phyloP scores from a whole-genome alignment of 1,140 invertebrate genomes.

The Solen grandis region DNA sequence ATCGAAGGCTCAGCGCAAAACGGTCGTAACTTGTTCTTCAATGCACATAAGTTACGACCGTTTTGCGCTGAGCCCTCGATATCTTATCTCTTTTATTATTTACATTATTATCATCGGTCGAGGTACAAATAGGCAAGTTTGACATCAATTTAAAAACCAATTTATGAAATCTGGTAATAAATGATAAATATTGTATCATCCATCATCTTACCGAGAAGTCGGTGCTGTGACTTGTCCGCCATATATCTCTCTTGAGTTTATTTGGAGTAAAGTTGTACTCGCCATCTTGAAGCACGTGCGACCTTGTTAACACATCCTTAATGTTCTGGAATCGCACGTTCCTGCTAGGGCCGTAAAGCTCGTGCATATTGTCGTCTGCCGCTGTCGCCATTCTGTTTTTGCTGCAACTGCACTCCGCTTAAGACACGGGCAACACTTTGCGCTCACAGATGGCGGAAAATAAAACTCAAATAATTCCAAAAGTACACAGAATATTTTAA shows the following conservation, averaged over 20 bases:
- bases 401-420: background rate
- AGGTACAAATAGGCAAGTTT: too few species aligned
- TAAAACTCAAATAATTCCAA: too few species aligned
- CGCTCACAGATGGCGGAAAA: background rate
- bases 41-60: too few species aligned
- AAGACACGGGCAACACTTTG: background rate
- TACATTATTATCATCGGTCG: too few species aligned
- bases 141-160: too few species aligned
- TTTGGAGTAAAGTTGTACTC: slow-evolving; percentile 46
- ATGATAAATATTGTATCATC: too few species aligned
- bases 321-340: slow-evolving; percentile 44
- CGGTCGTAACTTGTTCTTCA: too few species aligned
- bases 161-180: too few species aligned
- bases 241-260: slow-evolving; percentile 46
- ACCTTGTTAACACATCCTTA: slow-evolving; percentile 21
- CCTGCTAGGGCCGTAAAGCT: slow-evolving; percentile 39
- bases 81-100: too few species aligned
- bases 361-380: background rate
- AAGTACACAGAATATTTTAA: background rate
- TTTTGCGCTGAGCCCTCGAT: too few species aligned
- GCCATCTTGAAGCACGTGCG: slow-evolving; percentile 48
- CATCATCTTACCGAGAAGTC: slow-evolving; percentile 50
- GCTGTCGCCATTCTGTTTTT: background rate
- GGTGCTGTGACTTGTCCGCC: slow-evolving; percentile 41
- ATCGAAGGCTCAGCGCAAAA: too few species aligned